Evolutionary conservation across 1,140 invertebrate genomes (phyloP).

Genomic region (Neuroterus valhalla): DNA sequence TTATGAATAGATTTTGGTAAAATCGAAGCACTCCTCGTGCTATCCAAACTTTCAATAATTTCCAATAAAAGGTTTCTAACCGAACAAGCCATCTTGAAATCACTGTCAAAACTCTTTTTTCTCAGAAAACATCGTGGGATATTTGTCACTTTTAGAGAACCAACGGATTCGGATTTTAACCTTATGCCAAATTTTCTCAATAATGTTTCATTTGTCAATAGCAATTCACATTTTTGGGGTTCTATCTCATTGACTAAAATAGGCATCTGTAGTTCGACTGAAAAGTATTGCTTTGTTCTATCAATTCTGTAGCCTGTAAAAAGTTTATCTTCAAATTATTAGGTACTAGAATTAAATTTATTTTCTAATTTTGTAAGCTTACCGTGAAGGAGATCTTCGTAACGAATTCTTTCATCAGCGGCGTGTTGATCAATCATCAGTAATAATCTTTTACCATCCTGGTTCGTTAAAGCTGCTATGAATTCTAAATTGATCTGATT

Average conservation of each 20-base stretch:
- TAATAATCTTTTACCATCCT: slow-evolving; percentile 60
- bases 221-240: slow-evolving; percentile 40
- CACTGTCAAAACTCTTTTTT: slow-evolving; percentile 49
- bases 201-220: slow-evolving; percentile 50
- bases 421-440: slow-evolving; percentile 73
- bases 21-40: slow-evolving; percentile 44
- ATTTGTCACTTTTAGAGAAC: slow-evolving; percentile 53
- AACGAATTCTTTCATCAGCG: slow-evolving; percentile 71
- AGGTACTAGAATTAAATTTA: slow-evolving; percentile 23
- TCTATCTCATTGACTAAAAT: slow-evolving; percentile 58
- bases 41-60: slow-evolving; percentile 55
- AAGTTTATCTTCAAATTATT: too few relatives aligned
- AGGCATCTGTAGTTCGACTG: slow-evolving; percentile 55
- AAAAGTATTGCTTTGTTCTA: slow-evolving; percentile 54
- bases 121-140: slow-evolving; percentile 67
- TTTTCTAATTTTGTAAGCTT: slow-evolving; percentile 30
- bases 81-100: slow-evolving; percentile 52
- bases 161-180: slow-evolving; percentile 48
- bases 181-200: slow-evolving; percentile 63
- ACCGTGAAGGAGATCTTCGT: slow-evolving; percentile 68
- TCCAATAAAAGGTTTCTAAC: slow-evolving; percentile 61
- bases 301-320: slow-evolving; percentile 63
- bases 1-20: slow-evolving; percentile 67
- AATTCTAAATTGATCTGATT: slow-evolving; percentile 70
- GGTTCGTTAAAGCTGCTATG: slow-evolving; percentile 61